Evolutionary conservation across 1,140 invertebrate species (phyloP).

Genomic region (Oppia nitens): DNA sequence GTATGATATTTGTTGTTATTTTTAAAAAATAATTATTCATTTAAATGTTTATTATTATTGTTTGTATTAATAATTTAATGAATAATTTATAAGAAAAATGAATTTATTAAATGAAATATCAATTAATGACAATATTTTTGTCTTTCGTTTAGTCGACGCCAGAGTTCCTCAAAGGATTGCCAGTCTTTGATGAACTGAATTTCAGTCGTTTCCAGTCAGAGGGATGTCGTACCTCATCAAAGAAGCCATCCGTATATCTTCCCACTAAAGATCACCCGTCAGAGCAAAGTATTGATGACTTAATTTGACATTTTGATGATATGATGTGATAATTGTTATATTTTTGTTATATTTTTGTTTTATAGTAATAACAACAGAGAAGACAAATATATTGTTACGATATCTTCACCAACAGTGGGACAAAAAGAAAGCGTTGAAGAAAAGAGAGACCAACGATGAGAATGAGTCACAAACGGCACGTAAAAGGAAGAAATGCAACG

Average conservation of each 20-base stretch:
- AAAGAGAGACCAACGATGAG: background rate
- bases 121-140: background rate
- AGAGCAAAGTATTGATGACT: conserved; percentile 64
- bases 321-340: background rate
- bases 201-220: conserved; percentile 75
- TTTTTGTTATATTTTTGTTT: conserved; percentile 25
- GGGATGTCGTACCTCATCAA: conserved; percentile 48
- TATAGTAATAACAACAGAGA: conserved; percentile 83
- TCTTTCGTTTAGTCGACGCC: conserved; percentile 27
- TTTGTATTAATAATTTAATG: no score
- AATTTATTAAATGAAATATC: no score
- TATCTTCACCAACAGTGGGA: conserved; percentile 88
- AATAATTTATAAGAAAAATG: no score
- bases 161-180: conserved; percentile 74
- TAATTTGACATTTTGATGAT: no score
- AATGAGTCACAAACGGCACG: background rate
- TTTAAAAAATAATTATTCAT: no score
- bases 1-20: no score
- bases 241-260: conserved; percentile 29
- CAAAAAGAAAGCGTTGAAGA: conserved; percentile 42
- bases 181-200: conserved; percentile 72
- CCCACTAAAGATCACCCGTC: conserved; percentile 74
- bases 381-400: conserved; percentile 75
- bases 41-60: no score
- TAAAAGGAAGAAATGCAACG: background rate